A percentile compares a stretch with the other conserved stretches of the same genome.
Evolutionary conservation across 2,797 vertebrate species (phyloP).

Genomic region (Pipistrellus nathusii): DNA sequence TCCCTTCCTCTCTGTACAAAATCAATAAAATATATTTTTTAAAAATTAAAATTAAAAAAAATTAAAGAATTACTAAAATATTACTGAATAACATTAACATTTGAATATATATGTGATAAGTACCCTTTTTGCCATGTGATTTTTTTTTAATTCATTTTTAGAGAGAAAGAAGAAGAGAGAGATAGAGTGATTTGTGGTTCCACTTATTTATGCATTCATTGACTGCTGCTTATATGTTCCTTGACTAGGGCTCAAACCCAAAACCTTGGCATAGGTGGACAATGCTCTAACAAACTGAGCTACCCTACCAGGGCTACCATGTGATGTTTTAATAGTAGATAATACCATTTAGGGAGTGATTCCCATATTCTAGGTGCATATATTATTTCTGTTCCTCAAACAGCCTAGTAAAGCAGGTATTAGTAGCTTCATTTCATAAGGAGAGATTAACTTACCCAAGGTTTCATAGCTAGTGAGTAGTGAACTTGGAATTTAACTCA

Average conservation of each 20-base stretch:
- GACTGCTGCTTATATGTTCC: not conserved
- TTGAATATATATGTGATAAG: conserved; percentile 56
- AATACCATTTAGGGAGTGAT: not conserved
- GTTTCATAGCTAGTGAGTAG: not conserved
- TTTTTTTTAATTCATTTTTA: too few species aligned
- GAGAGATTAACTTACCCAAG: conserved; percentile 25
- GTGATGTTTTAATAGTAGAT: not conserved
- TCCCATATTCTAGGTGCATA: not conserved
- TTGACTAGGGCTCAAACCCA: not conserved
- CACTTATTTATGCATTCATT: too few species aligned
- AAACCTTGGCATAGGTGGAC: not conserved
- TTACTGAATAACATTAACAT: conserved; percentile 62
- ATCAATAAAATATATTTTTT: too few species aligned
- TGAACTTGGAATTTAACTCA: conserved; percentile 15
- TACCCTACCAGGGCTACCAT: not conserved
- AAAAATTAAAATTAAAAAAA: too few species aligned
- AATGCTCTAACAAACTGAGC: not conserved
- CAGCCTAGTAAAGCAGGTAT: not conserved
- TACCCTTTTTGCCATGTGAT: conserved; percentile 21
- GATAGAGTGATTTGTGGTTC: too few species aligned
- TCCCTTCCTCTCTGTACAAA: too few species aligned
- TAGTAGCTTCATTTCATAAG: not conserved
- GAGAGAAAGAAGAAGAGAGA: too few species aligned
- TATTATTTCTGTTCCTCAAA: conserved; percentile 6
- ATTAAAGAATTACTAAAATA: too few species aligned